Conservation (phyloP, 2,797 vertebrate genomes). For the Sternarchorhynchus goeldii region DNA sequence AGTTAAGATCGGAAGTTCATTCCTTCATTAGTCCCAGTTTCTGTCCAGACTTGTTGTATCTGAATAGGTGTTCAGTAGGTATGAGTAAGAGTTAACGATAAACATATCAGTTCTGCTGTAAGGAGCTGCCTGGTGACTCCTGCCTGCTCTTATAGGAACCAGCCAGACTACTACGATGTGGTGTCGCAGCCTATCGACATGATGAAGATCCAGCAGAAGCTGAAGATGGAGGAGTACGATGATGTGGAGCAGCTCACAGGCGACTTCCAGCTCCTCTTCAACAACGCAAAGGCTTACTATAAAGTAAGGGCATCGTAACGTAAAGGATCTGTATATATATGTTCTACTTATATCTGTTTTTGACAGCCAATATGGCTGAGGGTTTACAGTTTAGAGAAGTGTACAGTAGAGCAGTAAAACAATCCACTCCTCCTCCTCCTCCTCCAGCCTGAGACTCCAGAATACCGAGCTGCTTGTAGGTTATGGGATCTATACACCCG, state of each 20-base stretch:
- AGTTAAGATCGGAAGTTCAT: too few species aligned
- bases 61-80: background rate
- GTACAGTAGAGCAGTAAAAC: too few species aligned
- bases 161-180: constrained; percentile 98
- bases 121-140: background rate
- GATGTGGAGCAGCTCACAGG: constrained; percentile 92
- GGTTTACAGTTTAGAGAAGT: too few species aligned
- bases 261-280: constrained; percentile 96
- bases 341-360: background rate
- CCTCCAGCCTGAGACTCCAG: constrained; percentile 87
- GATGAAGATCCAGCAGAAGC: constrained; percentile 99
- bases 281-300: constrained; percentile 96
- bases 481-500: constrained; percentile 98
- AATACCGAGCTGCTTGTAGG: constrained; percentile 94
- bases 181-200: constrained; percentile 98
- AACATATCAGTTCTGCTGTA: background rate
- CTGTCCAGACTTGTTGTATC: background rate
- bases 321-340: background rate
- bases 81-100: background rate
- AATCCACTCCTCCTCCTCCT: background rate
- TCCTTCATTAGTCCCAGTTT: too few species aligned
- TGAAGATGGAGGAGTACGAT: constrained; percentile 99
- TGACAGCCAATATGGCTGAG: background rate
- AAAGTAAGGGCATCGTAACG: constrained; percentile 78
- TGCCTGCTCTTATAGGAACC: constrained; percentile 80